Base-by-base conservation (phyloP, 2,888 invertebrate genomes). In the Ennomos fuscantarius region DNA sequence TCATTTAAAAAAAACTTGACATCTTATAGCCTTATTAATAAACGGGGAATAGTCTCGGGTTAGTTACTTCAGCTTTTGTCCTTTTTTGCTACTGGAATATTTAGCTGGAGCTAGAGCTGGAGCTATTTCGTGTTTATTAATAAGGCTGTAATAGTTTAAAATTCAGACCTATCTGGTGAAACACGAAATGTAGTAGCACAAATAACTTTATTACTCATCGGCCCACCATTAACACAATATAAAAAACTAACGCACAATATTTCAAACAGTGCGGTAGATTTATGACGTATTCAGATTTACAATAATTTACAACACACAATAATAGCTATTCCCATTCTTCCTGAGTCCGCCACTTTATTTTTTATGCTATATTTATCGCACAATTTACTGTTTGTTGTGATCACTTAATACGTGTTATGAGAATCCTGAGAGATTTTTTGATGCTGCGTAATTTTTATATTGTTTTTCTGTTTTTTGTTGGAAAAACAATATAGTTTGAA, bases 331-430 rank as follows among this genome's bases (percentile, higher is more conserved):
- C 48, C 60, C 58, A 52, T 63, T 63, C 48, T 57, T 50, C 59
- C 9, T 43, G 44, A 8, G 49, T 45, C 44, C 45, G 24, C 47
- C 43, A 48, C 44, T 56, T 56, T 58, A 51, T 59, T 53, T 60
- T 41, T 52, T 48, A 62, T 57, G 51, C 46, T 51, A 47, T 55
- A 60, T 65, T 60, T 55, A 59, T 50, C 41, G 44, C 33, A 47
- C 42, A 54, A 55, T 66, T 58, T 66, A 63, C 60, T 54, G 46
- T 62, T 62, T 66, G 61, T 63, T 66, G 46, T 62, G 55, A 60
- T 62, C 52, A 47, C 48, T 61, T 56, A 54, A 59, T 56, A 48
- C 39, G 42, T 57, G 52, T 48, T 48, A 48, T 43, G 47, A 31
- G 39, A 52, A 52, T 57, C 43, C 41, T 46, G 32, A 42, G 42